phyloP scores from a whole-genome alignment of 2,797 vertebrate species.

The Atherinosoma microstoma region DNA sequence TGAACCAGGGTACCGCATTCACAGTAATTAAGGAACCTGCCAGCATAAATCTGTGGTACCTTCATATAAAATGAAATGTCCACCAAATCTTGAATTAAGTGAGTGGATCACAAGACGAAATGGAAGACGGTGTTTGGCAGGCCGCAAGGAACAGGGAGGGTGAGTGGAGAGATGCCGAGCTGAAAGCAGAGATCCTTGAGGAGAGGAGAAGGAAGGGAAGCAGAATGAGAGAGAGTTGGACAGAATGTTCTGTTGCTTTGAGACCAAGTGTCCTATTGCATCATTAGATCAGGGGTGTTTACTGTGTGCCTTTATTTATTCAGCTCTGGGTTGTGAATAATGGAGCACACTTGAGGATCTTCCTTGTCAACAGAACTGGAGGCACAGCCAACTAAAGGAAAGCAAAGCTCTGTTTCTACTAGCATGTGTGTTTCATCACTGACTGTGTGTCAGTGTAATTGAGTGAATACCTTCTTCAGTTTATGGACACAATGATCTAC shows the following conservation, averaged over 20 bases:
- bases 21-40: slow-evolving; percentile 12
- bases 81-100: slow-evolving; percentile 14
- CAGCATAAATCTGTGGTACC: slow-evolving; percentile 32
- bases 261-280: slow-evolving; percentile 62
- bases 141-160: slow-evolving; percentile 6
- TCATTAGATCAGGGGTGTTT: slow-evolving; percentile 42
- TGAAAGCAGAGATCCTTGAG: slow-evolving; percentile 27
- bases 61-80: slow-evolving; percentile 37
- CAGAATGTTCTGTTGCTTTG: slow-evolving; percentile 48
- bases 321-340: slow-evolving; percentile 61
- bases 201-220: slow-evolving; percentile 29
- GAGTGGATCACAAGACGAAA: neutral
- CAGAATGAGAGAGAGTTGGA: slow-evolving; percentile 23
- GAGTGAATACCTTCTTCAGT: slow-evolving; percentile 25
- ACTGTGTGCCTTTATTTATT: slow-evolving; percentile 66
- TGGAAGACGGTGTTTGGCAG: neutral
- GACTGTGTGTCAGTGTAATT: slow-evolving; percentile 8
- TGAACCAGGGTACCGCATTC: too few relatives aligned
- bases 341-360: slow-evolving; percentile 41
- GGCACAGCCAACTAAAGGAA: slow-evolving; percentile 1
- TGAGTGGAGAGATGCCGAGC: neutral
- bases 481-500: slow-evolving; percentile 17
- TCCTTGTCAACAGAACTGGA: slow-evolving; percentile 29
- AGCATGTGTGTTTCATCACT: neutral
- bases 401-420: slow-evolving; percentile 22